Evolutionary conservation across 2,888 invertebrate genomes (phyloP), one percentile per base, ranked within the genome.

Genomic region (Pammene fasciana): DNA sequence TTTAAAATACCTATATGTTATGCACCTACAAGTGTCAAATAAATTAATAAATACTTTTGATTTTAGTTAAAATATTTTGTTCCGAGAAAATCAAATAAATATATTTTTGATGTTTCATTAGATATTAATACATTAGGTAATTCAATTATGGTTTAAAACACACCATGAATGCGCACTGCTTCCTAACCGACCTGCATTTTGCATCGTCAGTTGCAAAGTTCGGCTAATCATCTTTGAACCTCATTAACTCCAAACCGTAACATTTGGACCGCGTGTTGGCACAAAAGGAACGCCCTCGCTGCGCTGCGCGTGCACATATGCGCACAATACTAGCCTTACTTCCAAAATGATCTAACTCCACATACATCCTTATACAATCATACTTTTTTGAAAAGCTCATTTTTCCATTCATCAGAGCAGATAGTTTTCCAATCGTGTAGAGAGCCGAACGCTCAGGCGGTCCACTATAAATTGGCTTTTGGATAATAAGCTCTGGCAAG

Each of bases 271-370:
- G 36, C 13, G n/a, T 8, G 10, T n/a, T 18, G 8, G 57, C 8
- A 45, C 57, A 59, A 59, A 59, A 59, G 57, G 45, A 59, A 59
- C 57, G 43, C 57, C 57, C 43, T 18, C 14, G 14, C 36, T 43
- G 56, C 14, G 14, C 36, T 43, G 56, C 57, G 57, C 45, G 8
- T 26, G 43, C 43, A 13, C 57, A 59, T 45, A 59, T 59, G 57
- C n/a, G 7, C 57, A 59, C 45, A n/a, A 45, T 59, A 38, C 36
- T 10, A 11, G 0, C 2, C 13, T 26, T 14, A n/a, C n/a, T 5
- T 43, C 13, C 26, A 45, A 59, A 59, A 45, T 7, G 45, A 26
- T n/a, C 1, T 43, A 57, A 18, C 18, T 57, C 16, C 7, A 57
- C 8, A n/a, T 26, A 4, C 0, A 18, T 1, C 7, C 5, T n/a